Conservation (phyloP, 2,113 vertebrate species). For the Clarias batrachus region DNA sequence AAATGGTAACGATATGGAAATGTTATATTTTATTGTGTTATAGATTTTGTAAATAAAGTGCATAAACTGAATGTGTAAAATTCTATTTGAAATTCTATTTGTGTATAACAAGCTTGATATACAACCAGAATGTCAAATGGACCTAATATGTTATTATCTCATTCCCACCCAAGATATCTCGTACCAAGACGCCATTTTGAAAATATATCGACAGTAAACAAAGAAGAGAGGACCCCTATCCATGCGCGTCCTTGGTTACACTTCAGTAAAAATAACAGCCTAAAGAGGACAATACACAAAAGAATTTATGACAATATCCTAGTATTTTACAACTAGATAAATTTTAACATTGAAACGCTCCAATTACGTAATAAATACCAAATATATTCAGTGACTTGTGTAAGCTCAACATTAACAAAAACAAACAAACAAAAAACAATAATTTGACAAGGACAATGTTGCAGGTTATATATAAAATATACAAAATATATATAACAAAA, state of each 20-base stretch:
- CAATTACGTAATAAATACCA: not conserved
- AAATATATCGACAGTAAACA: slow-evolving; percentile 50
- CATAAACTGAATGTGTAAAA: slow-evolving; percentile 65
- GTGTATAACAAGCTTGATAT: not conserved
- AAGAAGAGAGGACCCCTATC: slow-evolving; percentile 29
- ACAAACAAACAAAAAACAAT: not conserved
- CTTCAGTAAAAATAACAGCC: not conserved
- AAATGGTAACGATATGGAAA: slow-evolving; percentile 79
- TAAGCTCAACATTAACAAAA: not conserved
- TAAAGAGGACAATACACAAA: not conserved
- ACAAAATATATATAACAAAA: no score
- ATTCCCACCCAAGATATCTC: not conserved
- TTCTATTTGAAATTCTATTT: slow-evolving; percentile 27
- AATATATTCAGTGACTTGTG: not conserved
- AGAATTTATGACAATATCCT: not conserved
- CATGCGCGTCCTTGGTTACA: slow-evolving; percentile 4
- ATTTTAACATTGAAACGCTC: not conserved
- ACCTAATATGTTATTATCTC: not conserved
- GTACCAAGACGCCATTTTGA: slow-evolving; percentile 50
- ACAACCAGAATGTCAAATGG: not conserved
- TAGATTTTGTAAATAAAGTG: slow-evolving; percentile 86
- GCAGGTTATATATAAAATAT: not conserved
- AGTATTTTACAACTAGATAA: not conserved
- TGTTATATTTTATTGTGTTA: slow-evolving; percentile 86
- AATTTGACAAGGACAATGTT: no score